Base-by-base conservation (phyloP, 2,113 vertebrate genomes). In the Pardalotus punctatus region DNA sequence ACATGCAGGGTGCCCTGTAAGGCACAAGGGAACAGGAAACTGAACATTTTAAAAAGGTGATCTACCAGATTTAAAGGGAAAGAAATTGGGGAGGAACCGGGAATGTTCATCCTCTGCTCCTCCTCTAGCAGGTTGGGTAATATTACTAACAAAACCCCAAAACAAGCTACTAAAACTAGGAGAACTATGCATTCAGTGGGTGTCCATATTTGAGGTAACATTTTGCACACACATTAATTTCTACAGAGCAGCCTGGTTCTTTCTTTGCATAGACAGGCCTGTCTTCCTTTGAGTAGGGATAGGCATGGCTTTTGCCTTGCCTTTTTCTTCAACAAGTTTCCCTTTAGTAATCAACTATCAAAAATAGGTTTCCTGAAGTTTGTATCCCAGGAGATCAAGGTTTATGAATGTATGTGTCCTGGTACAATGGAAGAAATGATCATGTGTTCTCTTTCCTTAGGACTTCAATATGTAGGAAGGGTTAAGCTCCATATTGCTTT, bases 401-500 rank as follows among this genome's bases (percentile, higher is more conserved):
- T 73, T 82, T 85, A 66, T 61, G 42, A 62, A 56, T 73, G 36
- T 72, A 56, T 3, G 0, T 67, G 35, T 91, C 62, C 64, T 85
- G 48, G 47, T 78, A 33, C 35, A 81, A 90, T 53, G 20, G 60
- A 87, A 91, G 38, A 90, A 94, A 74, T 51, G 22, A 42, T 27
- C 53, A 28, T 60, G 23, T 95, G 57, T 60, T 86, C 70, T 82
- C 53, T 93, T 89, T 81, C 66, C 65, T 50, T 40, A 45, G 66
- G 24, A 33, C 45, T 94, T 93, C 85, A 94, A 91, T 93, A 94
- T 88, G 69, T 70, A 58, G 50, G 54, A 81, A 88, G 71, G 88
- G 83, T 96, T 94, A 97, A 94, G 72, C 81, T 85, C 73, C 22
- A 57, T 88, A 93, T 90, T 96, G 62, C 90, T 97, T 65, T 95